Evolutionary conservation across 2,888 invertebrate genomes (phyloP).

Genomic region (Euplexia lucipara): DNA sequence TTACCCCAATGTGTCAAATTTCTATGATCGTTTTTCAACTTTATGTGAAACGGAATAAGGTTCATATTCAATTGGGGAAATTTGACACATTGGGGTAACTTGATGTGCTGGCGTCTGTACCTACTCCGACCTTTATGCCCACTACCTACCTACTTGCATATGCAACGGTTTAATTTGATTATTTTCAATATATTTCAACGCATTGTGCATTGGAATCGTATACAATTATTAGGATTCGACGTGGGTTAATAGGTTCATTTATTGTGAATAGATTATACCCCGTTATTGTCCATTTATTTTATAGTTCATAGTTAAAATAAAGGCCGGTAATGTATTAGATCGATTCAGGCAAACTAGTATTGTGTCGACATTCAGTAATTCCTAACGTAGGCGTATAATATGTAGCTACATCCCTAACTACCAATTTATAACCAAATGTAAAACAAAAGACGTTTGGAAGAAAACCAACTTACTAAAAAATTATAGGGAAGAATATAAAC

Average conservation of each 20-base stretch:
- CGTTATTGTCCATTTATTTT: constrained; percentile 7
- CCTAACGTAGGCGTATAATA: not conserved
- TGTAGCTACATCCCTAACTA: too few relatives aligned
- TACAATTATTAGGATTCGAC: constrained; percentile 8
- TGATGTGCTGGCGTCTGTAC: too few relatives aligned
- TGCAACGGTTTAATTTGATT: constrained; percentile 42
- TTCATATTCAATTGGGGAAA: too few relatives aligned
- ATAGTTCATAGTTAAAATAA: not conserved
- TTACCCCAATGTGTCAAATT: too few relatives aligned
- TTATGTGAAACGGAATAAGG: too few relatives aligned
- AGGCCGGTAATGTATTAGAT: not conserved
- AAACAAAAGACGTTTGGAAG: too few relatives aligned
- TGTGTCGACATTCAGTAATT: not conserved
- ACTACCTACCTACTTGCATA: constrained; percentile 27
- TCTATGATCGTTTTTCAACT: too few relatives aligned
- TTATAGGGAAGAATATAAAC: too few relatives aligned
- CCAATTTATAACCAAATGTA: too few relatives aligned
- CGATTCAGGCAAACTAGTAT: not conserved
- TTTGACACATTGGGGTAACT: too few relatives aligned
- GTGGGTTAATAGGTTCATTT: constrained; percentile 22
- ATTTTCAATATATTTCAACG: constrained; percentile 21
- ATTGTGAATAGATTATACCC: constrained; percentile 16
- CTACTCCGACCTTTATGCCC: constrained; percentile 42
- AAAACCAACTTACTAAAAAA: too few relatives aligned
- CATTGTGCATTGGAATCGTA: constrained; percentile 22